These are phyloP conservation scores for Oxycera nigricornis DNA, from an alignment of 2,888 invertebrate genomes.

Conservation along the genomic window DNA sequence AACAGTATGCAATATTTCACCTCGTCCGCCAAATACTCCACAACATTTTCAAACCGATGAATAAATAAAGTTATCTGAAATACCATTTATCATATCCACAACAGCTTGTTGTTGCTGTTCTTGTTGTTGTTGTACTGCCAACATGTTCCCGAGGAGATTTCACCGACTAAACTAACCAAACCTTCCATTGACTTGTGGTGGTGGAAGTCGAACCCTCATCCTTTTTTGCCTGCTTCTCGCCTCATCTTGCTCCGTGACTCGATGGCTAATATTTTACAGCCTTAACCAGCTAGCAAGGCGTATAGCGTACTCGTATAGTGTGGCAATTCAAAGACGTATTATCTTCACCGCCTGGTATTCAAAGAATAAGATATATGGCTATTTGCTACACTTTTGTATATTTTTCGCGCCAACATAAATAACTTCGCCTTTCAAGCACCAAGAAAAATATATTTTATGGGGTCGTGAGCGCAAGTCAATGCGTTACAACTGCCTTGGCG, in stretches of 20 bases:
- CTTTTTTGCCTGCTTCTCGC: neutral
- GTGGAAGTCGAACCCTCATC: neutral
- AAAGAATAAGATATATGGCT: constrained; percentile 20
- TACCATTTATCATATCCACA: constrained; percentile 44
- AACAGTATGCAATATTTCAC: too few species aligned
- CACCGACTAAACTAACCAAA: neutral
- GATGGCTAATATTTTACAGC: neutral
- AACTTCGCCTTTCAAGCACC: constrained; percentile 25
- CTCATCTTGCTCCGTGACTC: neutral
- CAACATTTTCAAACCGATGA: constrained; percentile 45
- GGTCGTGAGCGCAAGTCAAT: neutral
- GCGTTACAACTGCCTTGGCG: neutral
- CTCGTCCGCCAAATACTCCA: too few species aligned
- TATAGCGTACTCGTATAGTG: too few species aligned
- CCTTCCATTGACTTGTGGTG: neutral
- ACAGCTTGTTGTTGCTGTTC: neutral
- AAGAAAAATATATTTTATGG: constrained; percentile 2
- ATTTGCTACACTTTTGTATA: constrained; percentile 33
- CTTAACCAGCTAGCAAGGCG: neutral
- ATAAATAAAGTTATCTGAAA: constrained; percentile 45
- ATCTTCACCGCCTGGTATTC: constrained; percentile 8
- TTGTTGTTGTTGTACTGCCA: neutral
- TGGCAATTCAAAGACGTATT: neutral
- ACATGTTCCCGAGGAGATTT: neutral
- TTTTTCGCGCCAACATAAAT: constrained; percentile 41